Conservation (phyloP, 2,888 invertebrate species). For the Drosophila phalerata region DNA sequence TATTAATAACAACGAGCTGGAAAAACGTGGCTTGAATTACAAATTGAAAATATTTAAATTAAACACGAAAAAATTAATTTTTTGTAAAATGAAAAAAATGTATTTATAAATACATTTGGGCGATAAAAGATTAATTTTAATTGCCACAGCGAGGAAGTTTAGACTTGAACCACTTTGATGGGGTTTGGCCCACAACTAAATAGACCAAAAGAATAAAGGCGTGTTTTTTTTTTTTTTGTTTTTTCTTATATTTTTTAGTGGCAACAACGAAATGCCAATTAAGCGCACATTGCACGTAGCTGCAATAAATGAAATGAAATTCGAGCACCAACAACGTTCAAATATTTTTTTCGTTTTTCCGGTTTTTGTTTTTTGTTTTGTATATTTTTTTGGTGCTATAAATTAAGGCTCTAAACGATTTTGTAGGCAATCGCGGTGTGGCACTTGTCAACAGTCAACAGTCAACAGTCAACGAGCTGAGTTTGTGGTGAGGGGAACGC, state of each 20-base stretch:
- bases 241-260: slow-evolving; percentile 10
- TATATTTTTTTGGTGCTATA: slow-evolving; percentile 46
- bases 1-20: slow-evolving; percentile 64
- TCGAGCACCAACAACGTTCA: slow-evolving; percentile 51
- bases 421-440: slow-evolving; percentile 59
- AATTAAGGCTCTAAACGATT: slow-evolving; percentile 78
- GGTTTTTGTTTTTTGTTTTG: slow-evolving; percentile 14
- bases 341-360: slow-evolving; percentile 36
- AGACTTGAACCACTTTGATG: slow-evolving; percentile 2
- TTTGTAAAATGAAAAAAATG: slow-evolving; percentile 45
- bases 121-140: slow-evolving; percentile 79
- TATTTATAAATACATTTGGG: slow-evolving; percentile 67
- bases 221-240: slow-evolving; percentile 47
- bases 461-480: slow-evolving; percentile 61
- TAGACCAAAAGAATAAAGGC: slow-evolving; percentile 63
- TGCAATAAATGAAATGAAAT: slow-evolving; percentile 67
- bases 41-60: slow-evolving; percentile 53
- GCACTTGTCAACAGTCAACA: slow-evolving; percentile 80
- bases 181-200: slow-evolving; percentile 30
- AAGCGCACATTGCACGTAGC: slow-evolving; percentile 66
- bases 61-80: slow-evolving; percentile 58
- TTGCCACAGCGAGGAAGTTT: slow-evolving; percentile 65
- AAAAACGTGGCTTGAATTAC: slow-evolving; percentile 67
- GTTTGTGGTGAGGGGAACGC: slow-evolving; percentile 15
- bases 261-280: slow-evolving; percentile 69